Conservation (phyloP, 2,888 invertebrate genomes). For the Coelinius sp. region DNA sequence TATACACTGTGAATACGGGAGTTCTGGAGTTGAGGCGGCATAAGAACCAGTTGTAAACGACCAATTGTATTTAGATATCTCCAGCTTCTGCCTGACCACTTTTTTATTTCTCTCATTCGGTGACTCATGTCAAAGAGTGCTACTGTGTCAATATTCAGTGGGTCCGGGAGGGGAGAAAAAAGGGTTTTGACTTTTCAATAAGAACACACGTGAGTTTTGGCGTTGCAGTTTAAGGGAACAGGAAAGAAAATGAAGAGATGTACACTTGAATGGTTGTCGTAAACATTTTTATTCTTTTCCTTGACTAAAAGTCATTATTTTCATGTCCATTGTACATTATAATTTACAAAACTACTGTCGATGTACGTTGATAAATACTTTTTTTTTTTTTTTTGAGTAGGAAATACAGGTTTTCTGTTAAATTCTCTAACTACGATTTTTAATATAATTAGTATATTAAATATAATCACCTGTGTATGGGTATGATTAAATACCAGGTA, state of each 20-base stretch:
- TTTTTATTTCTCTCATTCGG: slow-evolving; percentile 5
- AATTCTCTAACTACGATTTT: neutral
- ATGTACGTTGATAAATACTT: neutral
- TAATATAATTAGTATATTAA: neutral
- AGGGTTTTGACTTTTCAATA: neutral
- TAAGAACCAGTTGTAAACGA: slow-evolving; percentile 48
- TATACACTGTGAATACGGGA: slow-evolving; percentile 28
- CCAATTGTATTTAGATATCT: slow-evolving; percentile 53
- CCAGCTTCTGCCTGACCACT: slow-evolving; percentile 22
- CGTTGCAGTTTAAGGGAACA: neutral
- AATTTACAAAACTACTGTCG: neutral
- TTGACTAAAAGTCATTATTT: slow-evolving; percentile 3
- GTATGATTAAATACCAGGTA: neutral
- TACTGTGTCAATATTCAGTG: slow-evolving; percentile 38
- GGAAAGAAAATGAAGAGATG: neutral
- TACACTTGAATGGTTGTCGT: slow-evolving; percentile 19
- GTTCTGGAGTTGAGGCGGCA: slow-evolving; percentile 30
- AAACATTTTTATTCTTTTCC: neutral
- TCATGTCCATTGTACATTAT: neutral
- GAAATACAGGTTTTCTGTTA: neutral
- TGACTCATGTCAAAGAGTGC: slow-evolving; percentile 35
- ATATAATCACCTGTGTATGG: neutral
- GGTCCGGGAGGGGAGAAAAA: neutral
- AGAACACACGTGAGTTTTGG: neutral
- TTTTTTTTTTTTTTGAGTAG: neutral